Base-by-base conservation (phyloP, 2,888 invertebrate species). In the Microctonus hyperodae region DNA sequence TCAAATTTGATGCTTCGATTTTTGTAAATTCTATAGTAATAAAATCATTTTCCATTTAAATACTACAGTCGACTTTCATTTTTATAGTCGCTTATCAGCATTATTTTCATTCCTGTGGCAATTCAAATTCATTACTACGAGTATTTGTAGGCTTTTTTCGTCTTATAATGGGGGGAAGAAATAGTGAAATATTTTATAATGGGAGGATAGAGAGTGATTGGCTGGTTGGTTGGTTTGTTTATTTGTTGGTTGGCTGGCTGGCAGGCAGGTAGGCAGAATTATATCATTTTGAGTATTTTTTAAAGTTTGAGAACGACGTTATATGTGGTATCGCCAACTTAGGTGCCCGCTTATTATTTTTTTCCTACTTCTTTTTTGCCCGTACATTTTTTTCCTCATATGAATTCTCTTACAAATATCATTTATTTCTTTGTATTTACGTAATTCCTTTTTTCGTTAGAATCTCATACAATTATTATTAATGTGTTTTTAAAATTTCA, bases 401-500 rank as follows among this genome's bases (percentile, higher is more conserved):
- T 67, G 62, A 69, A 71, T 66, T 58, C 67, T 71, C 71, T 65
- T 62, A 48, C 16, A 67, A 58, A 59, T 63, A 58, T 68, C 69
- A 65, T 64, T 69, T 72, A 72, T 73, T 67, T 69, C 72, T 70
- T 13, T 31, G 22, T 20, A 5, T 23, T 37, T 58, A n/a, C n/a
- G 68, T 69, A 68, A 62, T 62, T 65, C 60, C 61, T 69, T 60
- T 57, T 76, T 73, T 73, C 74, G 73, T 78, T 78, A 78, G 77
- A 78, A 78, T 71, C 71, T 75, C 72, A 78, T n/a, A 78, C 79
- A 83, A 81, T 79, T 79, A 80, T 79, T 79, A 80, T 82, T 77
- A 80, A 81, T 81, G 81, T 81, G 78, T 79, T 57, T 11, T 76
- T 75, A 76, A 79, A 81, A 81, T 81, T 81, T 82, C 79, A 82